phyloP scores from a whole-genome alignment of 2,113 vertebrate species.

The Takifugu flavidus region DNA sequence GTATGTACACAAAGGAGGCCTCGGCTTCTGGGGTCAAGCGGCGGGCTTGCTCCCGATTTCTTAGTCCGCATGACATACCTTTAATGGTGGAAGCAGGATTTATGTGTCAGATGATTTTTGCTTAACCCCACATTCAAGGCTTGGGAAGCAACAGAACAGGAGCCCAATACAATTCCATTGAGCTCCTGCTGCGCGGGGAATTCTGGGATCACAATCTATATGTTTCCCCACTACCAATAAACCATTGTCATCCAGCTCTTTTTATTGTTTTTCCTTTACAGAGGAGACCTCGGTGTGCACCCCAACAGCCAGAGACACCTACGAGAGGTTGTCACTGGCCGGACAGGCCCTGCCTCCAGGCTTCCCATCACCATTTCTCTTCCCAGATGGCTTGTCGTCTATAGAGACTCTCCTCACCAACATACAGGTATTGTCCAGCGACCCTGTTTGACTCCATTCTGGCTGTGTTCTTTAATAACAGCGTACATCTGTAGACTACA shows the following conservation, averaged over 20 bases:
- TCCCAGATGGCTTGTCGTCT: conserved; percentile 96
- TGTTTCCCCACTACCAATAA: not conserved
- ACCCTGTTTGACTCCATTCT: not conserved
- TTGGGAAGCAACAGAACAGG: conserved; percentile 72
- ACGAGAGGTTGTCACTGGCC: conserved; percentile 94
- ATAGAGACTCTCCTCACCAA: conserved; percentile 99
- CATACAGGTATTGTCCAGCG: conserved; percentile 76
- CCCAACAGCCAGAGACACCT: conserved; percentile 95
- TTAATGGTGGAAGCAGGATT: conserved; percentile 89
- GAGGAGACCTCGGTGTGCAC: conserved; percentile 95
- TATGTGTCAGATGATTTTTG: conserved; percentile 85
- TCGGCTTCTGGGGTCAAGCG: conserved; percentile 80
- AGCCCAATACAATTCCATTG: conserved; percentile 57
- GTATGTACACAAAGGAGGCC: conserved; percentile 82
- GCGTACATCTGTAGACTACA: not conserved
- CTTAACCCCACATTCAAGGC: conserved; percentile 81
- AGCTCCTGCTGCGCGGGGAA: conserved; percentile 46
- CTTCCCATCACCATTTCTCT: conserved; percentile 97
- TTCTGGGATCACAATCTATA: conserved; percentile 58
- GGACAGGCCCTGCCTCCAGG: conserved; percentile 92
- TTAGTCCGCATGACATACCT: conserved; percentile 86
- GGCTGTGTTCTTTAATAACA: not conserved
- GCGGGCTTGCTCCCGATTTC: conserved; percentile 83
- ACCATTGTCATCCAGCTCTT: not conserved
- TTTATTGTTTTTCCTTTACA: conserved; percentile 61